Base-by-base conservation (phyloP, 2,888 invertebrate genomes). In the Drosophila cracens region DNA sequence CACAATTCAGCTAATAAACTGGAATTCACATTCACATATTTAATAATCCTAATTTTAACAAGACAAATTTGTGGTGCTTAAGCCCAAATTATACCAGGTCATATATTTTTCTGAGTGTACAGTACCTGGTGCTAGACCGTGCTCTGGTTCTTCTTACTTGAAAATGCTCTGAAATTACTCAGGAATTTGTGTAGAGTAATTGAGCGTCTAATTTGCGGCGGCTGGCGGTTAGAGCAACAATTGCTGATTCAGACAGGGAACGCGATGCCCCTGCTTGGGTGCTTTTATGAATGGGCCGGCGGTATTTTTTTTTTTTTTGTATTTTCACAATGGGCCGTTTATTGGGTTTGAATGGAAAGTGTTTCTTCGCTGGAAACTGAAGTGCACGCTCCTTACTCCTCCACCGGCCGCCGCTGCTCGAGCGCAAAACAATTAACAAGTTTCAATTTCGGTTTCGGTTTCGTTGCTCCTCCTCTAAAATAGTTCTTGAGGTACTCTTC, bases 391-490 rank as follows among this genome's bases (percentile, higher is more conserved):
- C 64, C 72, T 68, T 31, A 53, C 69, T 67, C 66, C 67, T 58
- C 36, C 58, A 61, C 58, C 43, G 38, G 59, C 48, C 61, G 59
- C 57, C 68, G 82, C 69, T 78, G 89, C 90, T 85, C 85, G 90
- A 90, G 85, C 81, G 76, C 79, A 76, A 90, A 88, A 90, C 90
- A 88, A 88, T 88, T 88, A 88, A 85, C 87, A 90, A 89, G 90
- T 88, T 87, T 74, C 82, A 51, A 57, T 73, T 78, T 79, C 61
- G 49, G 56, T 70, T 72, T 68, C 40, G n/a, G 49, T 36, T 59
- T 57, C 40, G 51, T 34, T 61, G 59, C 54, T 60, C 27, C 63
- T 53, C 34, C 51, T 38, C 51, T 29, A 29, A 34, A 46, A 40
- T 34, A 43, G 61, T 57, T 80, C 76, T 65, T 21, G 52, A 57